Evolutionary conservation across 2,113 vertebrate genomes (phyloP).

Genomic region (Tragelaphus strepsiceros): DNA sequence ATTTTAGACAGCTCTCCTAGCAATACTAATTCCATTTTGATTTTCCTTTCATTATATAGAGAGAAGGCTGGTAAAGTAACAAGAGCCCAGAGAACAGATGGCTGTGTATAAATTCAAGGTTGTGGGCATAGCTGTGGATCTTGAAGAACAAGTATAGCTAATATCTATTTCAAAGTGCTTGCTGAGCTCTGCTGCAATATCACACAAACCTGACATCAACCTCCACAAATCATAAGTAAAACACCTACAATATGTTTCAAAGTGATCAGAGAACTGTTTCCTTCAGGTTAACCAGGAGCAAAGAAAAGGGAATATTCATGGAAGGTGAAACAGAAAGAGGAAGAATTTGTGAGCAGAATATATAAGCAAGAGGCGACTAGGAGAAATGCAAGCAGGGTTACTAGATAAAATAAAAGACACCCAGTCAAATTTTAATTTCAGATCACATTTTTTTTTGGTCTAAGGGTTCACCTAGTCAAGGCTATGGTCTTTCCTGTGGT

Average conservation of each 20-base stretch:
- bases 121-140: not conserved
- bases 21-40: not conserved
- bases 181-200: not conserved
- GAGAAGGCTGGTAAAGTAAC: not conserved
- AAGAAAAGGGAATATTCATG: not conserved
- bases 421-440: not conserved
- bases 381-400: not conserved
- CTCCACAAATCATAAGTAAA: not conserved
- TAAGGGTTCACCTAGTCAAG: no score
- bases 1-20: not conserved
- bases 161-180: not conserved
- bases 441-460: not conserved
- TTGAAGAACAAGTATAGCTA: not conserved
- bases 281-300: not conserved
- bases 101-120: not conserved
- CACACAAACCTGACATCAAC: not conserved
- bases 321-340: not conserved
- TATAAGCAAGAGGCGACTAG: not conserved
- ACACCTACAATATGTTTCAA: not conserved
- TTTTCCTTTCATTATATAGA: not conserved
- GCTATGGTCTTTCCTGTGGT: no score
- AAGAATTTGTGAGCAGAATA: not conserved
- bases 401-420: not conserved
- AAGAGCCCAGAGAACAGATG: not conserved
- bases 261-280: not conserved